Base-by-base conservation (phyloP, 1,140 invertebrate genomes). In the Spodoptera litura region DNA sequence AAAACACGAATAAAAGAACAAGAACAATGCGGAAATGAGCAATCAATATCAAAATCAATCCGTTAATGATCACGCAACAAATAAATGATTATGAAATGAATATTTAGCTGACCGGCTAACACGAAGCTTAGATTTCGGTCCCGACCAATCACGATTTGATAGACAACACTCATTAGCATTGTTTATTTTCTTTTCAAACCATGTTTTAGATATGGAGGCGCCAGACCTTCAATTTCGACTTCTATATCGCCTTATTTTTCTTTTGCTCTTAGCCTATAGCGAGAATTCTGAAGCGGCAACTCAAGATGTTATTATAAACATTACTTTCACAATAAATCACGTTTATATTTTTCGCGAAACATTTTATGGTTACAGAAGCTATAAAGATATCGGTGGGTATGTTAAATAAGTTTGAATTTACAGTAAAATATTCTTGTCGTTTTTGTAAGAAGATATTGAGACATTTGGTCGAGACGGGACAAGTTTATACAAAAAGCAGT, bases 31-130 rank as follows among this genome's bases (percentile, higher is more conserved):
- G 91, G 92, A 93, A 94, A 88, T 89, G 85, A 88, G 85, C 89
- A 91, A 89, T 91, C 89, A 89, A 90, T 92, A 92, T 92, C 89
- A 81, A 87, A 92, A 91, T 91, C 88, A 87, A 93, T 91, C 85
- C 81, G 80, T 74, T 90, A 92, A 90, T 90, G 89, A 91, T 88
- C 85, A 86, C 87, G 83, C 82, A 77, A 91, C 83, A 87, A 90
- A 90, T 88, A 91, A 90, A 91, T 89, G 84, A 87, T 91, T 91
- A 83, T 90, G 88, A 90, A 92, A 89, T 85, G 88, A 85, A 88
- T 89, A 90, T 85, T 83, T 82, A 87, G 78, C 74, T 83, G 62
- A 53, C 35, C 52, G 78, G 52, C 77, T 58, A 61, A 81, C 70
- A 49, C 61, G 59, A 61, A 38, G 58, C 31, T 53, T 15, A 64